Evolutionary conservation across 37 sponge, comb jelly and placozoan genomes (phyloP).

Genomic region (Bolinopsis microptera): DNA sequence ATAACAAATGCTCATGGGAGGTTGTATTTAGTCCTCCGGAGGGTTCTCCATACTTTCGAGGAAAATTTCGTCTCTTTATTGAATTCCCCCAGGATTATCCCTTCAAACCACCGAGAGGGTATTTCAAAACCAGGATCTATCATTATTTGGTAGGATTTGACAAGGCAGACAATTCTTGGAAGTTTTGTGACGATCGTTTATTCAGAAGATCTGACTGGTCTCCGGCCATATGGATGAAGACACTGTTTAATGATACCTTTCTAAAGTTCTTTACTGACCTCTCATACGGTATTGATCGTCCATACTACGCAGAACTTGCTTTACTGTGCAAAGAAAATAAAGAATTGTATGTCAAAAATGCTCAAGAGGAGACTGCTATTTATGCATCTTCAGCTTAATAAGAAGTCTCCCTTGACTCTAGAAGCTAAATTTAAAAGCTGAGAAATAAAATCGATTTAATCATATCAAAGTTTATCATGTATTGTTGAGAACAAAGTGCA

Average conservation of each 20-base stretch:
- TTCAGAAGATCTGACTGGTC: not conserved
- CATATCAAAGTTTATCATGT: no score
- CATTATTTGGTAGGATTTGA: not conserved
- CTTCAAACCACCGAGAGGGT: not conserved
- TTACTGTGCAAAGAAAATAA: not conserved
- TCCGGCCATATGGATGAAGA: not conserved
- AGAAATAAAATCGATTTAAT: no score
- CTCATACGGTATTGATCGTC: not conserved
- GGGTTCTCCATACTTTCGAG: not conserved
- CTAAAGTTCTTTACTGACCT: not conserved
- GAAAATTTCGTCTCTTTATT: not conserved
- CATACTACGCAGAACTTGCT: not conserved
- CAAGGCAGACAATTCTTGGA: not conserved
- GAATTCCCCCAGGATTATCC: not conserved
- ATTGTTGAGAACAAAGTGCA: no score
- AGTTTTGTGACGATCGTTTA: not conserved
- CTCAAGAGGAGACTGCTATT: not conserved
- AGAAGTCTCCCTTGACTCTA: no score
- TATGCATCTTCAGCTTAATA: no score
- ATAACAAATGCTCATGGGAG: not conserved
- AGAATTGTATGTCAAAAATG: not conserved
- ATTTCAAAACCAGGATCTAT: not conserved
- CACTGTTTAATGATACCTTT: not conserved
- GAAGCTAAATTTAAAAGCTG: no score
- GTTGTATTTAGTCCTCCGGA: not conserved